Evolutionary conservation across 2,797 vertebrate species (phyloP).

Genomic region (Sebastes oblongus): DNA sequence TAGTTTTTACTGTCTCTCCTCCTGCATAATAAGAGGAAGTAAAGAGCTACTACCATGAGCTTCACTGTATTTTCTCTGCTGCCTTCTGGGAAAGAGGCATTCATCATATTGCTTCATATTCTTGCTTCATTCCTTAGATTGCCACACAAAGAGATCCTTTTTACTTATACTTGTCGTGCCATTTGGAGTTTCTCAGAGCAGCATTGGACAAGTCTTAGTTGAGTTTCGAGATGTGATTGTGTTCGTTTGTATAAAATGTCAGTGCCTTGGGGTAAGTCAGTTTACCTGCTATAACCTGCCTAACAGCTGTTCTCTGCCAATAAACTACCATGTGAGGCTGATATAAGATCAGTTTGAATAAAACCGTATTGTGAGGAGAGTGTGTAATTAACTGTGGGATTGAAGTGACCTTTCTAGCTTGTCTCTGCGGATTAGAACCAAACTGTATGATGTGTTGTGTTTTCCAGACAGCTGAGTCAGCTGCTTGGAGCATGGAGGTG

Average conservation of each 20-base stretch:
- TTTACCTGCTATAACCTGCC: constrained; percentile 28
- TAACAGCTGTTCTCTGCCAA: neutral
- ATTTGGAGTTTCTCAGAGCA: neutral
- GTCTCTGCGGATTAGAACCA: neutral
- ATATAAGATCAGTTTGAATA: neutral
- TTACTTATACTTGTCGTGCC: no score
- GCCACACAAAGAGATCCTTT: neutral
- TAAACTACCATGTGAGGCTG: neutral
- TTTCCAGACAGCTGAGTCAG: constrained; percentile 44
- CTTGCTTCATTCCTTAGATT: no score
- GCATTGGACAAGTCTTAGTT: neutral
- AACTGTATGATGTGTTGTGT: constrained; percentile 12
- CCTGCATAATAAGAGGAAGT: no score
- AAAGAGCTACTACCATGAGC: no score
- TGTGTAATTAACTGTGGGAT: neutral
- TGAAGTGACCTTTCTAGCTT: neutral
- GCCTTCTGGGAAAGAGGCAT: no score
- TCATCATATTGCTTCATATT: no score
- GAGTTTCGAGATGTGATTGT: neutral
- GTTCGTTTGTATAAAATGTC: neutral
- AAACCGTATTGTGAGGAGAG: neutral
- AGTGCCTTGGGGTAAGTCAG: neutral
- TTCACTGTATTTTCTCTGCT: no score
- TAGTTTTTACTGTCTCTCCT: no score
- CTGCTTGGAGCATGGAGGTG: constrained; percentile 36